phyloP scores from a whole-genome alignment of 2,113 vertebrate genomes.

The Syrrhaptes paradoxus region DNA sequence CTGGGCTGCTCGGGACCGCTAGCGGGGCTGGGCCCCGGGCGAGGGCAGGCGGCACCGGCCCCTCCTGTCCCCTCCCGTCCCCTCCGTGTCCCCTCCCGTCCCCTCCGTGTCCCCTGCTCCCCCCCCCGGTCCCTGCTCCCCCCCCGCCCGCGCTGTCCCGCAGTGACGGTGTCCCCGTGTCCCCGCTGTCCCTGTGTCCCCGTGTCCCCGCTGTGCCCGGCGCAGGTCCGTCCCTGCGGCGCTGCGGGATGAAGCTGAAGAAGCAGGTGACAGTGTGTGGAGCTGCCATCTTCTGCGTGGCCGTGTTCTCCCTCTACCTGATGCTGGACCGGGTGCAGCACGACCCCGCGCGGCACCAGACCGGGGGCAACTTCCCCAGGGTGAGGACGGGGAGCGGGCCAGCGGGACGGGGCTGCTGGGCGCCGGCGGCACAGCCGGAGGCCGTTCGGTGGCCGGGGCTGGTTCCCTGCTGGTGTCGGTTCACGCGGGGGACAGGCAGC shows the following conservation, averaged over 20 bases:
- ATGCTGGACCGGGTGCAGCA: constrained; percentile 98
- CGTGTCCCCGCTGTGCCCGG: not conserved
- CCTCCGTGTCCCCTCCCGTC: too few species aligned
- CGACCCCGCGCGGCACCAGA: constrained; percentile 88
- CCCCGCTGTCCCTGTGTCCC: too few species aligned
- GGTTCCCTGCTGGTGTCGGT: not conserved
- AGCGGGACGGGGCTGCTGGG: accelerated
- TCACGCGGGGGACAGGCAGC: accelerated
- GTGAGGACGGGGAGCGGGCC: constrained; percentile 66
- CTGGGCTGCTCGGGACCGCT: too few species aligned
- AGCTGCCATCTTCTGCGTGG: constrained; percentile 97
- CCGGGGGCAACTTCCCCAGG: constrained; percentile 92
- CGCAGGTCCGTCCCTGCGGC: not conserved
- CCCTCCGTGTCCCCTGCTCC: too few species aligned
- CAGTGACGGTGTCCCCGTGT: too few species aligned
- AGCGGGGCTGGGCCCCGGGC: too few species aligned
- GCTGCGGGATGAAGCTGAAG: constrained; percentile 91
- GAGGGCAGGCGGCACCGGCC: too few species aligned
- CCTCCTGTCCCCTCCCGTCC: too few species aligned
- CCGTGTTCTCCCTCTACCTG: constrained; percentile 97
- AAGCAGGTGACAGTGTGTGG: constrained; percentile 98
- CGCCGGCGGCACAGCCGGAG: not conserved
- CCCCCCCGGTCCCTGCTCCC: too few species aligned
- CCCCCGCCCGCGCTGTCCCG: too few species aligned
- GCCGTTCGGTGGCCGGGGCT: not conserved